Conservation (phyloP, 2,797 vertebrate genomes). For the Delichon dasypus region DNA sequence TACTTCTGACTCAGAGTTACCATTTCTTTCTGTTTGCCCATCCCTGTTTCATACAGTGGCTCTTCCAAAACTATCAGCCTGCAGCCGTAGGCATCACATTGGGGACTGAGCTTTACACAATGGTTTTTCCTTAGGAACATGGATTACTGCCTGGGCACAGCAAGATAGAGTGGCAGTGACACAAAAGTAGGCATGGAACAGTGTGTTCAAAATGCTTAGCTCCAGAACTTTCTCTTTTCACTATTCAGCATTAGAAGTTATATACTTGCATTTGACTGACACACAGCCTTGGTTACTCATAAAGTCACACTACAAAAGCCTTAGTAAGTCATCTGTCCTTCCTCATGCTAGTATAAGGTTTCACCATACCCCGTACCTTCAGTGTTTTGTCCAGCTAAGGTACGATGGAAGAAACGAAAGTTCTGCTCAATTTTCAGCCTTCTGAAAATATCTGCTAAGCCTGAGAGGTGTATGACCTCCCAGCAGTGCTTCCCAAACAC, state of each 20-base stretch:
- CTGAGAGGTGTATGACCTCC: conserved; percentile 26
- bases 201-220: background rate
- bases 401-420: background rate
- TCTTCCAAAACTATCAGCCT: background rate
- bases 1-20: background rate
- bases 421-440: conserved; percentile 3
- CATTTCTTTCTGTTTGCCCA: background rate
- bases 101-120: background rate
- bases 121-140: background rate
- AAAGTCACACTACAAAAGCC: background rate
- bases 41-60: background rate
- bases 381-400: background rate
- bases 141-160: background rate
- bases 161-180: background rate
- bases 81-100: background rate
- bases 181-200: background rate
- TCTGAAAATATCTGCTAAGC: background rate
- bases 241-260: background rate
- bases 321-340: background rate
- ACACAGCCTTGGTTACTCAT: background rate
- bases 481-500: conserved; percentile 40
- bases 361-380: background rate
- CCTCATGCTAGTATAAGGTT: background rate
- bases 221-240: background rate
- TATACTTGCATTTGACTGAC: background rate